Base-by-base conservation (phyloP, 2,113 vertebrate species). In the Australoheros scitulus region DNA sequence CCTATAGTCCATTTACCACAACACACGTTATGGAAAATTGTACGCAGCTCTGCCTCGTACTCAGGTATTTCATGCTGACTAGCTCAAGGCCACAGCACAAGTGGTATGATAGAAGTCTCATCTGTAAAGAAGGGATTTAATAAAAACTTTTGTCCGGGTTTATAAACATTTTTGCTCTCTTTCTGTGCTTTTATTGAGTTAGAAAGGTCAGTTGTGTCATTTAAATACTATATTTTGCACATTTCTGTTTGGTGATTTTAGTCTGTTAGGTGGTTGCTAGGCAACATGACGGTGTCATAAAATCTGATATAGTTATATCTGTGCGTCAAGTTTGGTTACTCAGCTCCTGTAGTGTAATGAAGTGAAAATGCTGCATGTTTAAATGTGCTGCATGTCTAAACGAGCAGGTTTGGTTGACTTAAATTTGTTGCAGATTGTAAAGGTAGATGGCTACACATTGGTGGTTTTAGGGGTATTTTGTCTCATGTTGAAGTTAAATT, bases 401-500 rank as follows among this genome's bases (percentile, higher is more conserved):
- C 22, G 50, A 70, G 3, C 9, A 70, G 38, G 41, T 50, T 70
- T 50, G 41, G 22, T 70, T 70, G 15, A 10, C 47, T 50, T 29
- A 15, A 7, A 70, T 70, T 29, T 70, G 22, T 70, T 47, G 22
- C 2, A 15, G 3, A 64, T 64, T 64, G 1, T 41, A 41, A 64
- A 41, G 61, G 20, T 20, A 64, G 20, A 41, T 36, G 0, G 22
- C 14, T 22, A 0, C 61, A 64, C 0, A 3, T 41, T 0, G 0
- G 3, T 41, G 22, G 36, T 64, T 63, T 64, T 64, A 22, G 36
- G 22, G n/a, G 36, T 41, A 20, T 41, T 15, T 41, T 15, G 36
- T 64, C 38, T n/a, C 36, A 10, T 38, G 36, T 3, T 9, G 6
- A 34, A 34, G 34, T 38, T 8, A 38, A 38, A 38, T 10, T 8